These are phyloP conservation scores for Acromyrmex echinatior DNA, from an alignment of 1,140 invertebrate genomes.

Conservation along the genomic window DNA sequence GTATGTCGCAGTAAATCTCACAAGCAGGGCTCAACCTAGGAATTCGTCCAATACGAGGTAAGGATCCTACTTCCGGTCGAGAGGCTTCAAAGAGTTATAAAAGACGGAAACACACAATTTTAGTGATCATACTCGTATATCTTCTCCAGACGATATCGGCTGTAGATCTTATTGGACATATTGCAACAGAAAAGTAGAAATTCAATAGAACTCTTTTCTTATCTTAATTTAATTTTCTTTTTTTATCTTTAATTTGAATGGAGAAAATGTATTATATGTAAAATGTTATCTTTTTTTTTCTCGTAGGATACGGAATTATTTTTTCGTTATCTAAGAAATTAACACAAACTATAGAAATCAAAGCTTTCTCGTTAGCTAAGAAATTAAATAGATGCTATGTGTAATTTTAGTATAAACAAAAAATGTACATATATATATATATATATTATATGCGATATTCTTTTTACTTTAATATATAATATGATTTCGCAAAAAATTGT, in stretches of 20 bases:
- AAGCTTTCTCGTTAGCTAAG: not conserved
- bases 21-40: conserved; percentile 5
- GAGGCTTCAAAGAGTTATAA: conserved; percentile 27
- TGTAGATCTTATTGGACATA: not conserved
- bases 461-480: not conserved
- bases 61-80: conserved; percentile 7
- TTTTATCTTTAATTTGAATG: not conserved
- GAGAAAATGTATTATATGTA: not conserved
- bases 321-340: not conserved
- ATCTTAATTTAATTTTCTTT: not conserved
- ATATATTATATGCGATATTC: not conserved
- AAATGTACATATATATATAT: not conserved
- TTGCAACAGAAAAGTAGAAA: not conserved
- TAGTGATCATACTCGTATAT: not conserved
- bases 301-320: not conserved
- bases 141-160: not conserved
- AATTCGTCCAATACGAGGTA: conserved; percentile 7
- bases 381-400: not conserved
- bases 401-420: not conserved
- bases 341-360: too few relatives aligned
- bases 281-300: not conserved
- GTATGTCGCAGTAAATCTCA: conserved; percentile 36
- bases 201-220: not conserved
- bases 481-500: conserved; percentile 27
- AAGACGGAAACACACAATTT: conserved; percentile 39